Base-by-base conservation (phyloP, 2,797 vertebrate genomes). In the Tenualosa ilisha region DNA sequence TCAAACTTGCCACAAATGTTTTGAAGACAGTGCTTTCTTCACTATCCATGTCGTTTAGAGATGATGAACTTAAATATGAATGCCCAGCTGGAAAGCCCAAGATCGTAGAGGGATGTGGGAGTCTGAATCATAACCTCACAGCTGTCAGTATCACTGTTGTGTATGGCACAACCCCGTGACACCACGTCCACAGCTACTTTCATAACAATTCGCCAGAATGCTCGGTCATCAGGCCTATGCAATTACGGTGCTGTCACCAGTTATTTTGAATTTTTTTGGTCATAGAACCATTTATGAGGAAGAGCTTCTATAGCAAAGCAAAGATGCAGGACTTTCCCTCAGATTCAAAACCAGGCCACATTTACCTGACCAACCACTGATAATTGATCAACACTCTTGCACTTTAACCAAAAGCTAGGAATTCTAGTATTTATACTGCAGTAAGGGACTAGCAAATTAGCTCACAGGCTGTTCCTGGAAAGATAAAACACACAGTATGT, bases 121-220 rank as follows among this genome's bases (percentile, higher is more conserved):
- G 31, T 31, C 68, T 75, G 68, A 75, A 75, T 75, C 68, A 75
- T 75, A 75, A 40, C 37, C 65, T 17, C 68, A 37, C 68, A 40
- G 65, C 31, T 15, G 31, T 17, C 24, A 12, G 8, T 3, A 26
- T 26, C 6, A 11, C 61, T 72, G 65, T 7, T 72, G 65, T 31
- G 24, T 24, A 24, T 12, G 7, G 63, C 24, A 26, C 8, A 13
- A 31, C 63, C 9, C 11, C 63, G 31, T 72, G 68, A 72, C 68
- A 72, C 31, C 37, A 72, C 17, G 68, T 15, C 37, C 12, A 72
- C 31, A 37, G 15, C 31, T 40, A 4, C 13, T 72, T 72, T 72
- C 68, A 72, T 72, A 43, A 40, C 31, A 72, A 12, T 72, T 72
- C 13, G 68, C 11, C 31, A 20, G 68, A 72, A 72, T 40, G 68